phyloP scores from a whole-genome alignment of 1,140 invertebrate genomes.

The Centruroides vittatus region DNA sequence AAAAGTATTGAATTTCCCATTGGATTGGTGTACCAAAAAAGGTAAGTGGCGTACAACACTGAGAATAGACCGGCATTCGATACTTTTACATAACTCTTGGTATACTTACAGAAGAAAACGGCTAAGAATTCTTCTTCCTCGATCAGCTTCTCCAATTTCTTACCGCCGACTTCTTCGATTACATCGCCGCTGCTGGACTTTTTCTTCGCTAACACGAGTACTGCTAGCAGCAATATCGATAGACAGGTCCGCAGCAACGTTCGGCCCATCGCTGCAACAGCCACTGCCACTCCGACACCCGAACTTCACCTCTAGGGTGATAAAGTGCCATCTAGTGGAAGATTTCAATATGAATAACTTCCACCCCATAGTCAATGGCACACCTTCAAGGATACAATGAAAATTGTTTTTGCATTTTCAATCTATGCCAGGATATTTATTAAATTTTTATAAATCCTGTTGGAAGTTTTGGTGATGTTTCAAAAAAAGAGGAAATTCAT shows the following conservation, averaged over 20 bases:
- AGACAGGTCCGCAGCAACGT: background rate
- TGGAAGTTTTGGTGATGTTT: no score
- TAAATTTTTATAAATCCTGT: no score
- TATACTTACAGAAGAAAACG: constrained; percentile 87
- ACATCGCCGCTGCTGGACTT: constrained; percentile 35
- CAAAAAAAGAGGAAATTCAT: no score
- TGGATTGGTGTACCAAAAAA: background rate
- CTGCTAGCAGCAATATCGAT: background rate
- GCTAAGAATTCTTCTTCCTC: constrained; percentile 83
- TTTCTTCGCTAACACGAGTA: constrained; percentile 2
- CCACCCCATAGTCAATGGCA: background rate
- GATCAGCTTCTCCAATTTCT: constrained; percentile 72
- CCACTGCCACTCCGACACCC: background rate
- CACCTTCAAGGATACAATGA: background rate
- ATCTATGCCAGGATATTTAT: no score
- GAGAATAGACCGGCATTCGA: background rate
- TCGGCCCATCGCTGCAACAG: constrained; percentile 5
- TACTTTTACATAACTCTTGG: no score
- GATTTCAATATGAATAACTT: background rate
- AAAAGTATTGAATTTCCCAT: constrained; percentile 1
- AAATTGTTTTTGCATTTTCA: no score
- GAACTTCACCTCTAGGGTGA: background rate
- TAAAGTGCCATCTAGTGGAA: background rate
- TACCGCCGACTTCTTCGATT: constrained; percentile 80
- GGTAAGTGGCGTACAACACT: no score